A percentile compares a stretch with the other conserved stretches of the same genome.
phyloP scores from a whole-genome alignment of 2,113 vertebrate species.

The Hystrix cristata region DNA sequence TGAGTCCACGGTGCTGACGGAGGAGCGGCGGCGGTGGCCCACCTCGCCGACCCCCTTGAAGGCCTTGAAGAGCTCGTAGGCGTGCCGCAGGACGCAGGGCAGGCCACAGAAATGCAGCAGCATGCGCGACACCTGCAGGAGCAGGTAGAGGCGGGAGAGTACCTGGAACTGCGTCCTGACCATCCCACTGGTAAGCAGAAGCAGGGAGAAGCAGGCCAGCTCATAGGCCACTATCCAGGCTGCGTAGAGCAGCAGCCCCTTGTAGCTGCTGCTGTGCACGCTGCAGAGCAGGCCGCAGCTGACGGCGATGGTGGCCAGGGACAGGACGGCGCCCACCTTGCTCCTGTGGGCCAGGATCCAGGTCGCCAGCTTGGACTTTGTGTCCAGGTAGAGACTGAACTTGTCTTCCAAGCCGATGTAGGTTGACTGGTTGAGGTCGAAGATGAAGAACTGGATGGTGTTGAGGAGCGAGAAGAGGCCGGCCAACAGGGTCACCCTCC shows the following conservation, averaged over 20 bases:
- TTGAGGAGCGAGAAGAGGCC: conserved; percentile 76
- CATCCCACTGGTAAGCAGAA: background rate
- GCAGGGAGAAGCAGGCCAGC: background rate
- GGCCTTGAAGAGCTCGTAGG: background rate
- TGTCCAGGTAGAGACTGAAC: background rate
- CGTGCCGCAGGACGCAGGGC: conserved; percentile 30
- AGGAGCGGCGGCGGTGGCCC: background rate
- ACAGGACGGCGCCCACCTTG: background rate
- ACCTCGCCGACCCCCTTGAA: rapidly evolving
- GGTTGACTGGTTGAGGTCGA: background rate
- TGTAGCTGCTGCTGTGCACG: background rate
- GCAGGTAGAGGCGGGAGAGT: conserved; percentile 7
- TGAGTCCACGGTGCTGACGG: rapidly evolving
- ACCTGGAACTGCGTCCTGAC: background rate
- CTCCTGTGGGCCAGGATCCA: background rate
- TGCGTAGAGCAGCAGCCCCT: conserved; percentile 45
- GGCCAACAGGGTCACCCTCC: background rate
- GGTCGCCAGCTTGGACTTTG: rapidly evolving
- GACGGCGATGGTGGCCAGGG: background rate
- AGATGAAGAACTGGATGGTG: conserved; percentile 80
- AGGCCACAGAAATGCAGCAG: conserved; percentile 62
- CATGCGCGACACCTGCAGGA: conserved; percentile 59
- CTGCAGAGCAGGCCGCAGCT: conserved; percentile 66
- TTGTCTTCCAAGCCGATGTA: background rate
- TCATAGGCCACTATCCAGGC: conserved; percentile 70